Evolutionary conservation across 2,888 invertebrate species (phyloP).

Genomic region (Lithophane ornitopus): DNA sequence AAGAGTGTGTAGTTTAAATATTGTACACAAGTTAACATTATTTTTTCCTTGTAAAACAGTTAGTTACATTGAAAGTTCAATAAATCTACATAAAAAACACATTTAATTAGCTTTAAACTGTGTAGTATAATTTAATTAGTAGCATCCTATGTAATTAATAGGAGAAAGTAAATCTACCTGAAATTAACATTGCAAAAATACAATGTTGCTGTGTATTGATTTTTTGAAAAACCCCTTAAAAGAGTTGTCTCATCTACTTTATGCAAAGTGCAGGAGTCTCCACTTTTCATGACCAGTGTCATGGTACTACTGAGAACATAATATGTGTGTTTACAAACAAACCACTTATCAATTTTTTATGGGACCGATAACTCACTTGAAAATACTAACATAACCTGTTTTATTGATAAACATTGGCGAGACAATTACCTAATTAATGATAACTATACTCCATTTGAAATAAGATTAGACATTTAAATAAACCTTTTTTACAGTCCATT

Average conservation of each 20-base stretch:
- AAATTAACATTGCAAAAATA: background rate
- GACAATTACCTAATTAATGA: conserved; percentile 45
- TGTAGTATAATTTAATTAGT: conserved; percentile 1
- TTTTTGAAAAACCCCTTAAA: background rate
- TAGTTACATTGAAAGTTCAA: conserved; percentile 18
- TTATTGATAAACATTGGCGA: conserved; percentile 53
- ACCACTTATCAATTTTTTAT: conserved; percentile 52
- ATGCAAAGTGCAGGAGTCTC: no score
- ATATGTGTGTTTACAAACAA: conserved; percentile 62
- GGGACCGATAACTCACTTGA: conserved; percentile 43
- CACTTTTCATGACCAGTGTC: background rate
- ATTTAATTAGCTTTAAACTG: conserved; percentile 15
- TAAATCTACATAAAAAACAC: conserved; percentile 39
- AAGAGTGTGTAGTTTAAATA: background rate
- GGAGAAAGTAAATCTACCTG: conserved; percentile 1
- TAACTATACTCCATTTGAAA: no score
- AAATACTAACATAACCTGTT: conserved; percentile 35
- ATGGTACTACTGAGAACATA: conserved; percentile 16
- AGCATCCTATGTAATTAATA: background rate
- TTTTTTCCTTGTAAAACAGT: conserved; percentile 12
- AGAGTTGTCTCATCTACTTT: conserved; percentile 1
- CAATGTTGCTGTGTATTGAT: background rate
- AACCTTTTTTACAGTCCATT: no score
- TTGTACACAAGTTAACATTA: background rate
- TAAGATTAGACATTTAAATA: no score